Conservation (phyloP, 2,888 invertebrate species). For the Callyntrura sp. region DNA sequence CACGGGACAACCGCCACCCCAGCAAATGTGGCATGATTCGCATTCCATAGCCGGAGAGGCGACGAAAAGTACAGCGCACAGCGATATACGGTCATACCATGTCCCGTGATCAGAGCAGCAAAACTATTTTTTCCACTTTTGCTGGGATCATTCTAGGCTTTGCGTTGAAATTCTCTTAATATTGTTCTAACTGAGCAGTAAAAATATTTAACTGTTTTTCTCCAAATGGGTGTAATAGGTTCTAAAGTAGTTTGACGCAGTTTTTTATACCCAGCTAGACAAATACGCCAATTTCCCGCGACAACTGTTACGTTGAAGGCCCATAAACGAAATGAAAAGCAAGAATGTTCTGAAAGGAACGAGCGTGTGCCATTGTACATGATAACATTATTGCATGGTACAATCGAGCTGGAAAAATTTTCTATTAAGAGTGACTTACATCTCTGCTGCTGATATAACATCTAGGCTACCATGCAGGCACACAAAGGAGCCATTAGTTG, state of each 20-base stretch:
- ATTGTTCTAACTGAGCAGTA: constrained; percentile 2
- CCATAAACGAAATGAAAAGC: constrained; percentile 22
- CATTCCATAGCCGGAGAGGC: constrained; percentile 37
- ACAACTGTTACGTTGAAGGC: neutral
- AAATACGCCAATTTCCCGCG: neutral
- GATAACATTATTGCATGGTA: constrained; percentile 23
- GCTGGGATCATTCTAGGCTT: neutral
- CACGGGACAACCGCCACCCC: neutral
- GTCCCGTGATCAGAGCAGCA: neutral
- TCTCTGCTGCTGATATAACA: neutral
- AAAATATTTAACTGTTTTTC: constrained; percentile 38
- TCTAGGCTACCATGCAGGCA: neutral
- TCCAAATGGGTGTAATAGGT: constrained; percentile 19
- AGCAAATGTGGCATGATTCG: constrained; percentile 23
- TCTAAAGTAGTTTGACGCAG: neutral
- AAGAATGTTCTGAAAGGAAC: neutral
- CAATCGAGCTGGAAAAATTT: neutral
- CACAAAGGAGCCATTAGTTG: neutral
- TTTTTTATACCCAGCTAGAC: constrained; percentile 2
- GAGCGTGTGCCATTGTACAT: constrained; percentile 27
- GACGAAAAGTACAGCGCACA: neutral
- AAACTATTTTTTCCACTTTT: neutral
- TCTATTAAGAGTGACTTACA: neutral
- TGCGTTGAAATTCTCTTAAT: constrained; percentile 17
- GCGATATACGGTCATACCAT: neutral